Base-by-base conservation (phyloP, 2,797 vertebrate species). In the Lycodopsis pacificus region DNA sequence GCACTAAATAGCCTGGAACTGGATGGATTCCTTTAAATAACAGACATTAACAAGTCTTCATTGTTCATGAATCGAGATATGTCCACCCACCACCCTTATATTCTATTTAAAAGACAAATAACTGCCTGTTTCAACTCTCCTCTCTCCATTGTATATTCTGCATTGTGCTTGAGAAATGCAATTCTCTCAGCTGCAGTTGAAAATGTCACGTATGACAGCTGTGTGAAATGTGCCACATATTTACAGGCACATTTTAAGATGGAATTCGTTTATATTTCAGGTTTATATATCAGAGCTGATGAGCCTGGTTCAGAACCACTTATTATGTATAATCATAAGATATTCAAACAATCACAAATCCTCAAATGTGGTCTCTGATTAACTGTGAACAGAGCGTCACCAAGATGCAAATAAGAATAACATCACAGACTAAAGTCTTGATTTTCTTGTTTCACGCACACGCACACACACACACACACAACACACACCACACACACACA, bases 381-480 rank as follows among this genome's bases (percentile, higher is more conserved):
- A 87, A 81, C 54, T 56, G 65, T 56, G 25, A 86, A 69, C 71
- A 56, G 17, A 76, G 71, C 42, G 27, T 40, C 69, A 65, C 44
- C 25, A 38, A 71, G 46, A 73, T 80, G 53, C 78, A 80, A 88
- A 90, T 89, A 72, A 83, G 78, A 77, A 65, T 65, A 71, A 73
- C 64, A 80, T 81, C 42, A 67, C 46, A 73, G n/a, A 59, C 46
- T 62, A 8, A 82, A 83, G 67, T 71, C 62, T 77, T 79, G 71
- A 82, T 88, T 86, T 76, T 86, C 54, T 77, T 71, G 63, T 80
- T 71, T 86, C 80, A 79, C 80, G 83, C n/a, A 67, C 63, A 77
- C 49, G 53, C 58, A 42, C 62, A 57, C 49, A 49, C 27, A 38
- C 17, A 22, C 65, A 51, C 44, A 44, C 70, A 53, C 38, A n/a